Evolutionary conservation across 2,888 invertebrate genomes (phyloP), one percentile per base, ranked within the genome.

Genomic region (Coelopa pilipes): DNA sequence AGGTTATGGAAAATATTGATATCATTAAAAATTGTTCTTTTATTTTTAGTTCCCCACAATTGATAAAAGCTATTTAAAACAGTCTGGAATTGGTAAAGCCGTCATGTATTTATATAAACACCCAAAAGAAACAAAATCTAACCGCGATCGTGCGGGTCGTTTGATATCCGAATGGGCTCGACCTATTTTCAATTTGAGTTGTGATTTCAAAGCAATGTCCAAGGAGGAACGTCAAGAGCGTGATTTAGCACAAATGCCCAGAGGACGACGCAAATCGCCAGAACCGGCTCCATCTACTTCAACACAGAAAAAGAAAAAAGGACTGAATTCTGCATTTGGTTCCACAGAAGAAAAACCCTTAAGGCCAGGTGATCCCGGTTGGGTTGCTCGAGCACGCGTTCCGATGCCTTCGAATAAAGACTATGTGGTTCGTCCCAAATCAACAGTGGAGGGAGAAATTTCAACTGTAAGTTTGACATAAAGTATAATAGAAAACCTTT

Each of bases 51-150:
- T 98, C 88, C 97, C 97, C 47, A 90, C 92, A 45, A 93, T 97
- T 74, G 96, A 96, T 87, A 95, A 96, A 86, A 92, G 93, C 59
- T 93, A 95, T 74, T 89, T 99, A 80, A 98, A 98, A 87, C 96
- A 96, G 85, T 97, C 98, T 10, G 98, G 98, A 45, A 96, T 99
- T 79, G 99, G 99, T 73, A 99, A 99, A 89, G 99, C 99, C 59
- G 96, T 99, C 1, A 99, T 99, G 99, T 98, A 99, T 89, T 90
- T 99, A 70, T 99, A 97, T 89, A 99, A 99, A 87, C 99, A 99
- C 88, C 99, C 99, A 0, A 95, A 94, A 87, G 99, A 99, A 90
- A 95, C 96, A 0, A 97, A 97, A 87, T 91, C 92, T 74, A 99
- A 99, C 88, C 93, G 94, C 83, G 94, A 95, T 84, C 90, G 93